These are phyloP conservation scores for Eurytoma adleriae DNA, from an alignment of 2,888 invertebrate species.

Conservation along the genomic window DNA sequence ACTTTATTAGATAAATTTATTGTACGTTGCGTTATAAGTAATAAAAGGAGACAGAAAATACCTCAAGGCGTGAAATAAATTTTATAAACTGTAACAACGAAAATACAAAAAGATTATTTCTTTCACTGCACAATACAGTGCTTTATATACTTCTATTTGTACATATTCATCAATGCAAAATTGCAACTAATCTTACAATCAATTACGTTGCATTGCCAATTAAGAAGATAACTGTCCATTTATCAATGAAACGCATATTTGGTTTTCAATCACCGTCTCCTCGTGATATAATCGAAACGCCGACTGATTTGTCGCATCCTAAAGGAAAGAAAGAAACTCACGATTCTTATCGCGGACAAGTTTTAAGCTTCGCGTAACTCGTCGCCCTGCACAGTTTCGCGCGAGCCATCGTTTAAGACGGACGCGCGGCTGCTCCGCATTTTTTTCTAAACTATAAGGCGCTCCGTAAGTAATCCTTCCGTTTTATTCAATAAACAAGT, in stretches of 20 bases:
- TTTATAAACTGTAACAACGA: neutral
- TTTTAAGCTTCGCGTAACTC: constrained; percentile 51
- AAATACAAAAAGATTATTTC: neutral
- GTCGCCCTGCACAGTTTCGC: constrained; percentile 52
- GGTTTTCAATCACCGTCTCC: constrained; percentile 16
- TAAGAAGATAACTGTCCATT: neutral
- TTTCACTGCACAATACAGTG: neutral
- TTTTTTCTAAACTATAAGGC: constrained; percentile 19
- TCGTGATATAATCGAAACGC: neutral
- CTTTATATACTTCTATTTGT: neutral
- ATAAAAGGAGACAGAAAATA: no score
- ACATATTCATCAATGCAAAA: neutral
- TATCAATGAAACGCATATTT: constrained; percentile 1
- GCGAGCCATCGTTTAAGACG: constrained; percentile 53
- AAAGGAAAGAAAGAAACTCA: constrained; percentile 12
- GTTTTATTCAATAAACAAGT: neutral
- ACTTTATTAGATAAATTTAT: neutral
- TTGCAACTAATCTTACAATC: neutral
- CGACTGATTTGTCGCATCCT: constrained; percentile 19
- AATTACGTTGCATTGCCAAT: neutral
- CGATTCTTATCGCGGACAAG: constrained; percentile 41
- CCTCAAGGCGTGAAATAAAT: neutral
- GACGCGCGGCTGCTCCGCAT: constrained; percentile 39
- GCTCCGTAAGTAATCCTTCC: constrained; percentile 4
- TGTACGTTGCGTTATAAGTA: no score